Conservation (phyloP, 2,888 invertebrate species). For the Atrina japonica region DNA sequence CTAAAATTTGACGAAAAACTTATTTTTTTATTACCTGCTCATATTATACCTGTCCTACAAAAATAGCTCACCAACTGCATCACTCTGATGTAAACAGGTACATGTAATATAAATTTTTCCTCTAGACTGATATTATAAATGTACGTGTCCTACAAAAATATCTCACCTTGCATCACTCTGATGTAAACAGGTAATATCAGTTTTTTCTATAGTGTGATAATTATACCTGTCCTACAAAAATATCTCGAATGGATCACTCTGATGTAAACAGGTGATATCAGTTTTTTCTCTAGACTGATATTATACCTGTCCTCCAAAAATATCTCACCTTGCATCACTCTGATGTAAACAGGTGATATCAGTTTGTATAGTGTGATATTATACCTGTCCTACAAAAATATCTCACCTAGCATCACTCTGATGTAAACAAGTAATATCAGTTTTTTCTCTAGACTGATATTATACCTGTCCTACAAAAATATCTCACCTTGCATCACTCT, state of each 20-base stretch:
- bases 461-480: too few species aligned
- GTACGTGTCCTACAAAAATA: too few species aligned
- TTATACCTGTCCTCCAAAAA: too few species aligned
- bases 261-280: too few species aligned
- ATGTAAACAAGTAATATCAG: constrained; percentile 13
- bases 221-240: too few species aligned
- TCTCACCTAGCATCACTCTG: background rate
- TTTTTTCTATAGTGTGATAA: constrained; percentile 65
- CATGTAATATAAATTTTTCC: constrained; percentile 53
- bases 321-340: too few species aligned
- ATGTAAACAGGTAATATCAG: constrained; percentile 13
- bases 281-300: too few species aligned
- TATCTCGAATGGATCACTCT: too few species aligned
- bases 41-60: background rate
- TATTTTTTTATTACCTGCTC: too few species aligned
- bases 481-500: background rate
- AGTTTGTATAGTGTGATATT: too few species aligned
- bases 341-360: too few species aligned
- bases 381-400: background rate
- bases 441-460: constrained; percentile 63
- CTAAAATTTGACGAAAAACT: too few species aligned
- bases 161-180: background rate
- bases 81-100: background rate
- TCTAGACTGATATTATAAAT: constrained; percentile 61
- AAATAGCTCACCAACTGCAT: background rate